These are phyloP conservation scores for Melikaiella ostensackeni DNA, from an alignment of 2,888 invertebrate genomes.

Conservation along the genomic window DNA sequence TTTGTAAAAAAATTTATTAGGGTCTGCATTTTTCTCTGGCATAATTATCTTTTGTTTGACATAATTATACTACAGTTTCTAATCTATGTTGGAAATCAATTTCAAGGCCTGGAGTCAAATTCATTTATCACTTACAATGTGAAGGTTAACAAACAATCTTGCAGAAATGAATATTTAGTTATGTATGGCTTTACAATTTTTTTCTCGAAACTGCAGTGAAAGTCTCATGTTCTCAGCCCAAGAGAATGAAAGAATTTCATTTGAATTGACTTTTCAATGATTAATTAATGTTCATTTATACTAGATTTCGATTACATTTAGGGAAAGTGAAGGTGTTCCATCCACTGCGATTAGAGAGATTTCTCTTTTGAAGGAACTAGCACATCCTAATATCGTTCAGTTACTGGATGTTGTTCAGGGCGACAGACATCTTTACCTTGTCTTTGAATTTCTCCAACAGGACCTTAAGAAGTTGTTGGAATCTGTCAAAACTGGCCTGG, in stretches of 20 bases:
- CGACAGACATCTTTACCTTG: constrained; percentile 91
- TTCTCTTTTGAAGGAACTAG: constrained; percentile 92
- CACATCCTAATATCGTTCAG: constrained; percentile 94
- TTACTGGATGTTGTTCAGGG: constrained; percentile 93
- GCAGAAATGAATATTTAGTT: constrained; percentile 8
- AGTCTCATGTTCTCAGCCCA: too few species aligned
- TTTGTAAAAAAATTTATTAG: background rate
- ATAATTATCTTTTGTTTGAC: too few species aligned
- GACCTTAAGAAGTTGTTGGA: constrained; percentile 95
- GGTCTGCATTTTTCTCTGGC: background rate
- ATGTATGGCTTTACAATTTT: too few species aligned
- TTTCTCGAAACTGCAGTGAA: background rate
- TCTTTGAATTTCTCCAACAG: constrained; percentile 96
- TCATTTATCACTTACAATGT: background rate
- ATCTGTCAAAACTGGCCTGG: constrained; percentile 81
- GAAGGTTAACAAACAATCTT: background rate
- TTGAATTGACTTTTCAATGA: background rate
- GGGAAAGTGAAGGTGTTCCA: constrained; percentile 97
- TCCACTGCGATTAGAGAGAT: constrained; percentile 98
- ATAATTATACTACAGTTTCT: too few species aligned
- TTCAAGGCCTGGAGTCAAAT: background rate
- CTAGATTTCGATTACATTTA: constrained; percentile 71
- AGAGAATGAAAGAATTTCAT: too few species aligned
- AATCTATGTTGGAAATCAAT: background rate
- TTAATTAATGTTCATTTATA: background rate